These are phyloP conservation scores for Rhadinocentrus ornatus DNA, from an alignment of 2,797 vertebrate genomes.

Conservation along the genomic window DNA sequence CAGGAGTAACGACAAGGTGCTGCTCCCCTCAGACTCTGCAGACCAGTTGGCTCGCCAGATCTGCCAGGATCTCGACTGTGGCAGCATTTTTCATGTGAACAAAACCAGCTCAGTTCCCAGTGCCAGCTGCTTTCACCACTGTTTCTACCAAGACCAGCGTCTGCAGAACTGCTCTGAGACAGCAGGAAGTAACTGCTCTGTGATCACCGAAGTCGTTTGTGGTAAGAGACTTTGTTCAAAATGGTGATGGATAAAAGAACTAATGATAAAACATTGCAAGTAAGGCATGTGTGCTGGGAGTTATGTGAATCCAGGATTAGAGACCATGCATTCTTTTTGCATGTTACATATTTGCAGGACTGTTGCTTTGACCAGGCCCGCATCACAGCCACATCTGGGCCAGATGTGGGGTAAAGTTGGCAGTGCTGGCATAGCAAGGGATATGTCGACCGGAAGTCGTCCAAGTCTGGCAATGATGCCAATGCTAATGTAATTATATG, in stretches of 20 bases:
- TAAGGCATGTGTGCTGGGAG: too few species aligned
- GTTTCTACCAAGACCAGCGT: slow-evolving; percentile 27
- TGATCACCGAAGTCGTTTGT: slow-evolving; percentile 49
- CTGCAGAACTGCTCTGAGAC: slow-evolving; percentile 62
- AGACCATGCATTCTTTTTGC: too few species aligned
- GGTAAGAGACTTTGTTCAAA: slow-evolving; percentile 45
- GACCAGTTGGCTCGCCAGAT: slow-evolving; percentile 18
- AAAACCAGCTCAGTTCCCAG: not conserved
- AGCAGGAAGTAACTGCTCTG: slow-evolving; percentile 14
- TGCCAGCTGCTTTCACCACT: slow-evolving; percentile 52
- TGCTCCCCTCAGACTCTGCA: not conserved
- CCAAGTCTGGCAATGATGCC: too few species aligned
- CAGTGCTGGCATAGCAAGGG: too few species aligned
- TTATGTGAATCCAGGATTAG: too few species aligned
- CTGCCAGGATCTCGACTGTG: slow-evolving; percentile 64
- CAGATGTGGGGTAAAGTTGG: too few species aligned
- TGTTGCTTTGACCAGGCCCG: too few species aligned
- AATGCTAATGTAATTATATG: too few species aligned
- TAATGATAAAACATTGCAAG: too few species aligned
- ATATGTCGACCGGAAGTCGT: too few species aligned
- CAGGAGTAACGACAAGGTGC: slow-evolving; percentile 12
- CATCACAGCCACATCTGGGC: too few species aligned
- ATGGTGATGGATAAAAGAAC: not conserved
- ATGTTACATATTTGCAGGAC: too few species aligned
- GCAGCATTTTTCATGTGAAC: not conserved